Base-by-base conservation (phyloP, 2,888 invertebrate genomes). In the Lithodes maja region DNA sequence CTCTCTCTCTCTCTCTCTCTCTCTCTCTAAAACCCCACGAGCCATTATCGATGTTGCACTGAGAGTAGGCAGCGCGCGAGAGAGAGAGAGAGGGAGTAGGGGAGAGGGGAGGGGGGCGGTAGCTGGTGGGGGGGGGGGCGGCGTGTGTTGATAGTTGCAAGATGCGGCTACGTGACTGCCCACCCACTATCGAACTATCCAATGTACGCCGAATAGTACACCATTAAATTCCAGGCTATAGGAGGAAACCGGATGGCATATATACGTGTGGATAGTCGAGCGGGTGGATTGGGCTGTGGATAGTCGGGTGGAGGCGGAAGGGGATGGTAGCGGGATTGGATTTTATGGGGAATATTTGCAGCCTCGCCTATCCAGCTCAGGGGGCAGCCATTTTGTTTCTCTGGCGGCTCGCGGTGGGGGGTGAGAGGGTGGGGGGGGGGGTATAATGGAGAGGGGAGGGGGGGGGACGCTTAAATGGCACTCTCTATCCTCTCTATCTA, bases 1-100 rank as follows among this genome's bases (percentile, higher is more conserved):
- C 80, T 81, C 80, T 81, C 80, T 81, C 80, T 81, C 55, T 81
- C 80, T 81, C 80, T 81, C 80, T 55, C 80, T 55, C 54, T 55
- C 55, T 55, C 17, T 81, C 80, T 55, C 61, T 80, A 54, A 80
- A 55, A 55, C 17, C 9, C 80, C 80, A 17, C 80, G 80, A 9
- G 17, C 80, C 49, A 61, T 61, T 61, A 5, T 5, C 12, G 61
- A 61, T 61, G 12, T 61, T 5, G 61, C 7, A 61, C 12, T 3
- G 61, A 12, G 61, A 61, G 12, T 61, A 12, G 54, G 79, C 3
- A 53, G 79, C 3, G n/a, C n/a, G 7, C 53, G 54, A n/a, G n/a
- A 49, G 53, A n/a, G 54, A 52, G 17, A n/a, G 50, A 5, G 61
- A 12, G 61, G 33, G 79, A 12, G 17, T 3, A n/a, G 33, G n/a